Conservation (phyloP, 2,113 vertebrate genomes). For the Phodopus roborovskii region DNA sequence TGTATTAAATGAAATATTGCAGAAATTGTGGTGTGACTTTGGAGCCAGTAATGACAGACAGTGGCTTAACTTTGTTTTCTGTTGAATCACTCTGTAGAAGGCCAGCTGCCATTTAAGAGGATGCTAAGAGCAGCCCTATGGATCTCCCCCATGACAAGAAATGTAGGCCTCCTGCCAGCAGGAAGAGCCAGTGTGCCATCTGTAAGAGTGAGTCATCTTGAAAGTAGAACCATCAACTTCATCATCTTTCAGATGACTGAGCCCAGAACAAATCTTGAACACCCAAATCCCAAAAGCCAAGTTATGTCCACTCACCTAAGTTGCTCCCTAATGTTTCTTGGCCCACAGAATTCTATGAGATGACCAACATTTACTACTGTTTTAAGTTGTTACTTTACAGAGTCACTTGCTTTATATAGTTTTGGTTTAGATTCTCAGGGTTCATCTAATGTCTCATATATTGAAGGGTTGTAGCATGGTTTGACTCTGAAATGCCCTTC, state of each 20-base stretch:
- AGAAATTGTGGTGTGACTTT: not conserved
- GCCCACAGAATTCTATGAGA: not conserved
- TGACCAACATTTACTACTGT: not conserved
- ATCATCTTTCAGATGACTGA: not conserved
- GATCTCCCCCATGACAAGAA: not conserved
- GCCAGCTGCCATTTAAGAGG: not conserved
- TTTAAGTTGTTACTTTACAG: not conserved
- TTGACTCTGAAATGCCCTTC: not conserved
- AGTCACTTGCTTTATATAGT: not conserved
- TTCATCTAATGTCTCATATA: too few relatives aligned
- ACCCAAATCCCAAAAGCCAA: not conserved
- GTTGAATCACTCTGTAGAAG: not conserved
- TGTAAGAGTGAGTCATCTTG: not conserved
- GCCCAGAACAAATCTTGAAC: not conserved
- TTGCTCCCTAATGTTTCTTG: not conserved
- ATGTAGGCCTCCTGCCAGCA: not conserved
- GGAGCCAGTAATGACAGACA: not conserved
- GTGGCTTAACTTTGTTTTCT: not conserved
- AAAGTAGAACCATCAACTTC: not conserved
- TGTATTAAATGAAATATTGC: not conserved
- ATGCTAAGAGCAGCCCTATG: not conserved
- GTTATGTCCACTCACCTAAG: not conserved
- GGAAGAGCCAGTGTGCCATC: not conserved
- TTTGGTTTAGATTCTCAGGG: not conserved
- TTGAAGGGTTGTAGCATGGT: not conserved